These are phyloP conservation scores for Bombus difficillimus DNA, from an alignment of 1,140 invertebrate genomes.

Conservation along the genomic window DNA sequence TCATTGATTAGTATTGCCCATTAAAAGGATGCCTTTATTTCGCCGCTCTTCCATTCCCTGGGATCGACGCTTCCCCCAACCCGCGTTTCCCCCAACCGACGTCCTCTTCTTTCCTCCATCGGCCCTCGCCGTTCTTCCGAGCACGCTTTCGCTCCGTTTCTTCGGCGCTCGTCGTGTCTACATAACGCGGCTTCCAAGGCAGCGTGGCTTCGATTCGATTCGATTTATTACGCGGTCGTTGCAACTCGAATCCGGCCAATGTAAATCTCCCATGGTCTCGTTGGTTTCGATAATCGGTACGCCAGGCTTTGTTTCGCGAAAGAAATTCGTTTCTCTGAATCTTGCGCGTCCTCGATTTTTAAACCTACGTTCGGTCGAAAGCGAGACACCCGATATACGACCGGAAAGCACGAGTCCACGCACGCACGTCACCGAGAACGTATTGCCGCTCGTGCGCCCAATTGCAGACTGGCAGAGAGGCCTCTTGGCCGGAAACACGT, in stretches of 20 bases:
- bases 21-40: conserved; percentile 80
- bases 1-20: conserved; percentile 82
- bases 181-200: neutral
- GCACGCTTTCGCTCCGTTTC: neutral
- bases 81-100: neutral
- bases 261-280: neutral
- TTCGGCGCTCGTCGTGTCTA: neutral
- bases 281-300: too few relatives aligned
- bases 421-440: conserved; percentile 61
- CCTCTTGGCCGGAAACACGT: conserved; percentile 65
- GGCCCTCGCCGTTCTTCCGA: neutral
- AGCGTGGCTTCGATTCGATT: neutral
- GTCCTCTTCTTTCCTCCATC: neutral
- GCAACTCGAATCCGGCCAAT: too few relatives aligned
- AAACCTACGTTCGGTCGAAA: neutral
- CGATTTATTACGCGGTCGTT: neutral
- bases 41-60: conserved; percentile 65
- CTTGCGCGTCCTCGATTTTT: neutral
- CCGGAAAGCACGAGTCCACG: conserved; percentile 53
- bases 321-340: neutral
- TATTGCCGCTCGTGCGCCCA: conserved; percentile 66
- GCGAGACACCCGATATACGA: conserved; percentile 41
- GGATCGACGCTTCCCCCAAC: conserved; percentile 44
- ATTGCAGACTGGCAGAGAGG: conserved; percentile 56
- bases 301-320: neutral